A percentile compares a stretch with the other conserved stretches of the same genome.
Evolutionary conservation across 2,888 invertebrate genomes (phyloP).

Genomic region (Noctua comes): DNA sequence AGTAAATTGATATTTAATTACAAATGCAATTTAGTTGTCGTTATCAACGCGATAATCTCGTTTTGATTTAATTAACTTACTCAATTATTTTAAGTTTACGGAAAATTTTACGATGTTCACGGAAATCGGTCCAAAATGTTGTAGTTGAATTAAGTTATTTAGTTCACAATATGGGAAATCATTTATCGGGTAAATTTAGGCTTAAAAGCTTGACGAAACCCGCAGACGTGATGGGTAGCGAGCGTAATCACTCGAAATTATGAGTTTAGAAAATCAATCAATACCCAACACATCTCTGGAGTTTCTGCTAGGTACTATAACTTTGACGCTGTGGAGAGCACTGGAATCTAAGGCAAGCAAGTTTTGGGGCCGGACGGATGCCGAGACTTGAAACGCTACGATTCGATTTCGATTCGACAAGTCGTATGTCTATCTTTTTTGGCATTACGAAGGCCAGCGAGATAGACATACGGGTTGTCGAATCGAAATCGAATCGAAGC

Average conservation of each 20-base stretch:
- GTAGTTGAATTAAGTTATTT: not conserved
- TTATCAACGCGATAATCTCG: conserved; percentile 1
- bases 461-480: too few relatives aligned
- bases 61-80: conserved; percentile 11
- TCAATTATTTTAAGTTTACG: conserved; percentile 29
- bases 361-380: not conserved
- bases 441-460: too few relatives aligned
- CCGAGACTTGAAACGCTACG: not conserved
- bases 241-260: not conserved
- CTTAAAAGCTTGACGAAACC: not conserved
- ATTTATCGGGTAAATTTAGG: not conserved
- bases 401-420: too few relatives aligned
- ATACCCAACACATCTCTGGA: not conserved
- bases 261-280: not conserved
- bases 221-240: not conserved
- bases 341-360: not conserved
- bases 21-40: conserved; percentile 28
- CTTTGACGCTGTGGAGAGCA: not conserved
- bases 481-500: too few relatives aligned
- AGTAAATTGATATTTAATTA: conserved; percentile 33
- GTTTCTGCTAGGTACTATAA: not conserved
- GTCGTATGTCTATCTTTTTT: too few relatives aligned
- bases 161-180: too few relatives aligned
- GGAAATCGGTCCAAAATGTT: not conserved
- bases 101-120: conserved; percentile 17